Conservation (phyloP, 2,888 invertebrate species). For the Tachystola acroxantha region DNA sequence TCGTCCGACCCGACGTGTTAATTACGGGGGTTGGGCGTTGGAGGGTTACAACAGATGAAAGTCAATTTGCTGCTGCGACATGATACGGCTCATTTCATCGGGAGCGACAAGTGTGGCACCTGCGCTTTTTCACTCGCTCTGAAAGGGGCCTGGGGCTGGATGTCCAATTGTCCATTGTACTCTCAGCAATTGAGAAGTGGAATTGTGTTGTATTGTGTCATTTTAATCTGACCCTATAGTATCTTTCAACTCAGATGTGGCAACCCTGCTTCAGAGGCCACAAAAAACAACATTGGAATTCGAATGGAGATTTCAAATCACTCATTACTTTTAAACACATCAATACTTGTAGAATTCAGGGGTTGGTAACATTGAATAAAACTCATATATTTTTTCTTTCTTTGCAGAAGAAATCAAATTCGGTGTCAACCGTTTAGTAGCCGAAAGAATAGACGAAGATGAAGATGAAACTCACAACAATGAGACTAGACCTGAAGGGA, state of each 20-base stretch:
- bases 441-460: conserved; percentile 81
- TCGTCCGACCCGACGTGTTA: conserved; percentile 71
- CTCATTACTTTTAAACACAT: too few species aligned
- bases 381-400: background rate
- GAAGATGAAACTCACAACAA: conserved; percentile 71
- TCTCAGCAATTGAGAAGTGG: conserved; percentile 2
- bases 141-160: conserved; percentile 26
- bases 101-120: conserved; percentile 74
- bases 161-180: conserved; percentile 45
- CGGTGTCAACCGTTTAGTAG: conserved; percentile 88
- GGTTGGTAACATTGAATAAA: too few species aligned
- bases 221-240: background rate
- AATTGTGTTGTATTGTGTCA: conserved; percentile 1
- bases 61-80: conserved; percentile 83
- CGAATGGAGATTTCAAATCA: too few species aligned
- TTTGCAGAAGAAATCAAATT: conserved; percentile 90
- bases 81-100: conserved; percentile 81
- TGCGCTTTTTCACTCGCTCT: conserved; percentile 53
- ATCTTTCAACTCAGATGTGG: background rate
- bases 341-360: too few species aligned
- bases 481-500: conserved; percentile 49
- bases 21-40: conserved; percentile 71
- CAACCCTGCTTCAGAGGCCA: background rate
- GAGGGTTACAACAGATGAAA: conserved; percentile 74
- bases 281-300: too few species aligned